Base-by-base conservation (phyloP, 2,888 invertebrate genomes). In the Antheraea yamamai region DNA sequence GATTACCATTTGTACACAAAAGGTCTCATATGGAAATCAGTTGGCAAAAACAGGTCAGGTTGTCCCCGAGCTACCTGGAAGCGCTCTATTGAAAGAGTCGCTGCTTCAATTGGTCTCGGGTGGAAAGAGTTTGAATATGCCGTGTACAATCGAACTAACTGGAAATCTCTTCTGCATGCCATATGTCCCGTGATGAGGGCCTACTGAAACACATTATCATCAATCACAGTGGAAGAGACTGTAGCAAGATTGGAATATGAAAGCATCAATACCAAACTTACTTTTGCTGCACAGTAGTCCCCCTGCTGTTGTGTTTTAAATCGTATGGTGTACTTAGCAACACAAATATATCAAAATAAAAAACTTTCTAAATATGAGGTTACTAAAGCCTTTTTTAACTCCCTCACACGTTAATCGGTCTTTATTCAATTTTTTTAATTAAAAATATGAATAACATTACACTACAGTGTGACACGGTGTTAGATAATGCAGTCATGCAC, bases 401-500 rank as follows among this genome's bases (percentile, higher is more conserved):
- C 6, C 3, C 20, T 18, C 18, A 52, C 18, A 58, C 12, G 61
- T 61, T 8, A 12, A 23, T 10, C 0, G 10, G 23, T 23, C 23
- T 61, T 47, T 47, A 47, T 47, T 61, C 23, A 61, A 23, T 12
- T 61, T 23, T 61, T n/a, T 68, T 68, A 30, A 35, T 18, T 7
- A 1, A 7, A 30, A 30, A 30, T 10, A 70, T 39, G 14, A 35
- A 39, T 6, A 39, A n/a, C 2, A 39, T 75, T 75, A 75, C 74
- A 61, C 10, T 14, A 61, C 71, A 55, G 74, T 72, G 61, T 71
- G 20, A 75, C 20, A 12, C 12, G 20, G 20, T 18, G 71, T 8
- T n/a, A 23, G 23, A 39, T 70, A 70, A 70, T 35, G 39, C 70
- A 70, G 70, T 39, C 39, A 39, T 39, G 70, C 39, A 39, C 70